These are phyloP conservation scores for Chaitophorus viminalis DNA, from an alignment of 2,888 invertebrate genomes.

Conservation along the genomic window DNA sequence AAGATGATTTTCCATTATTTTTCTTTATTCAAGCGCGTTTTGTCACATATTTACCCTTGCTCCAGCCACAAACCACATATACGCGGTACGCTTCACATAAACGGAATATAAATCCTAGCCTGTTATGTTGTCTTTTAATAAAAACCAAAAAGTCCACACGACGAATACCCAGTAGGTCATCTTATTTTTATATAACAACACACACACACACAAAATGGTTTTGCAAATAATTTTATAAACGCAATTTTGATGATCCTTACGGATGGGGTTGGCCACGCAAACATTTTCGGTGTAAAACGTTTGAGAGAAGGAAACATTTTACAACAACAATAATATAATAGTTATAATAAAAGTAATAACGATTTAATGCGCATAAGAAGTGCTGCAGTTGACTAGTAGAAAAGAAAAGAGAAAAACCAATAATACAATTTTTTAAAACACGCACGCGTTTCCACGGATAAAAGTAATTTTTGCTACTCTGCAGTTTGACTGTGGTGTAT, in stretches of 20 bases:
- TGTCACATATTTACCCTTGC: neutral
- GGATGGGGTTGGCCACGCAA: neutral
- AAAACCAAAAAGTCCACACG: conserved; percentile 4
- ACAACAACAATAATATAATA: neutral
- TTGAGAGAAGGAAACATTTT: neutral
- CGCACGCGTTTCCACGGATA: neutral
- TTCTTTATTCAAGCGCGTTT: neutral
- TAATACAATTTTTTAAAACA: neutral
- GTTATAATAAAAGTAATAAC: neutral
- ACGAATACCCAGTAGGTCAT: neutral
- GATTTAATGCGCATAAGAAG: neutral
- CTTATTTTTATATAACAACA: conserved; percentile 8
- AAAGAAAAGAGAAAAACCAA: neutral
- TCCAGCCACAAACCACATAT: too few species aligned
- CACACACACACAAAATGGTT: neutral
- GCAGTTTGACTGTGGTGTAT: neutral
- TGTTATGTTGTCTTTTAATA: conserved; percentile 50
- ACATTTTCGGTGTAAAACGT: neutral
- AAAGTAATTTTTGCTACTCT: neutral
- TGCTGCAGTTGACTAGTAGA: neutral
- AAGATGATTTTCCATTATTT: neutral
- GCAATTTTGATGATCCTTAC: conserved; percentile 31
- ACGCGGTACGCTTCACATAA: neutral
- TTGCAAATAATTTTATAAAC: conserved; percentile 38
- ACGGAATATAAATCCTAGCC: conserved; percentile 43